Base-by-base conservation (phyloP, 2,113 vertebrate genomes). In the Budorcas taxicolor region DNA sequence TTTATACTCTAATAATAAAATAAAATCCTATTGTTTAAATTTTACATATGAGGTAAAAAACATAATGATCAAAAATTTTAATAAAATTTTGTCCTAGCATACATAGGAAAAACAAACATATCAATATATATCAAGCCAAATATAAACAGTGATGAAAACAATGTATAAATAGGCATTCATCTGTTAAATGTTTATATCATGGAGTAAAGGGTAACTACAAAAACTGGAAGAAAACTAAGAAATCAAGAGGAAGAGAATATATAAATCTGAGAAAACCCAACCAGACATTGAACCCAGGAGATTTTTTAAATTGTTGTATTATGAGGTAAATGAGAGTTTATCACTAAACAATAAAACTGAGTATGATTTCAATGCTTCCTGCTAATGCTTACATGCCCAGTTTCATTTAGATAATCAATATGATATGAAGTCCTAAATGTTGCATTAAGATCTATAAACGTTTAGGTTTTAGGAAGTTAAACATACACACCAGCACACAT, bases 401-500 rank as follows among this genome's bases (percentile, higher is more conserved):
- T 27, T 7, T 40, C 25, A 84, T 58, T 92, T 60, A 85, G 25
- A 3, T 90, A 92, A 23, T 47, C 82, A 67, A 62, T 55, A 81
- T 33, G 25, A 23, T 16, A 58, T 81, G 47, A 82, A 78, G 12
- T 36, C 17, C 9, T 55, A 82, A 21, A 94, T 64, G 21, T 55
- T 87, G 6, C 31, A 43, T 43, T 64, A 88, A 76, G 36, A 80
- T 52, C 3, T 91, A 52, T 81, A 74, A 87, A 85, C 17, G 2
- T 92, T 74, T 74, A 92, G 29, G 3, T n/a, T 62, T 50, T 57
- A 10, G 55, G 8, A 78, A 33, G 45, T 94, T 85, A 84, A 45
- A 47, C 11, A 15, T 2, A 62, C 27, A 83, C 0, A 6, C 1
- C 60, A 29, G 74, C 5, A 53, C 2, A 14, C 3, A 58, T 7